phyloP scores from a whole-genome alignment of 2,888 invertebrate genomes.

The Aporophyla lueneburgensis region DNA sequence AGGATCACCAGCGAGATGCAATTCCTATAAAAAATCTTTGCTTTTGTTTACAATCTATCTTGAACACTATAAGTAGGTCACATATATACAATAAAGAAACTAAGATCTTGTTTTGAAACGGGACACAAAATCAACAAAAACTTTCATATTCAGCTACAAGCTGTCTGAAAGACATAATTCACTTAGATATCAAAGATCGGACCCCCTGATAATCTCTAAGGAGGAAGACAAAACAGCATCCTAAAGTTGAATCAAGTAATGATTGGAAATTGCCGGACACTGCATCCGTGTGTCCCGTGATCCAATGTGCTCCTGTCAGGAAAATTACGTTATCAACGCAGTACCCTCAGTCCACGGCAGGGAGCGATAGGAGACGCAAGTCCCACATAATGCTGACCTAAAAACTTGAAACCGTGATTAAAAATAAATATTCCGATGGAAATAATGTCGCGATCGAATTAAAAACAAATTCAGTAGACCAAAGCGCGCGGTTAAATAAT shows the following conservation, averaged over 20 bases:
- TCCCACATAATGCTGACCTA: slow-evolving; percentile 46
- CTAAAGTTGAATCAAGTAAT: slow-evolving; percentile 23
- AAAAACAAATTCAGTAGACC: slow-evolving; percentile 17
- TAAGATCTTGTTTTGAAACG: slow-evolving; percentile 26
- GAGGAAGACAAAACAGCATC: slow-evolving; percentile 19
- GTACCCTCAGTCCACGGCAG: slow-evolving; percentile 64
- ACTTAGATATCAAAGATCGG: background rate
- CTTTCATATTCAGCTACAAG: background rate
- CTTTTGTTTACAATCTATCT: slow-evolving; percentile 27
- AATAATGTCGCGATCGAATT: slow-evolving; percentile 22
- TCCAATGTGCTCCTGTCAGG: slow-evolving; percentile 8
- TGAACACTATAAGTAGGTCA: slow-evolving; percentile 13
- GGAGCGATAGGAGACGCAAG: slow-evolving; percentile 62
- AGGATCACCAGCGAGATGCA: too few relatives aligned
- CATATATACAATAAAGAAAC: slow-evolving; percentile 6
- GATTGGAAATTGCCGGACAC: slow-evolving; percentile 37
- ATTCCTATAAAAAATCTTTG: background rate
- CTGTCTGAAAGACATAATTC: background rate
- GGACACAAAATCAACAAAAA: slow-evolving; percentile 1
- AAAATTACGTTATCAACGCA: slow-evolving; percentile 46
- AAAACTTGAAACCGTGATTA: slow-evolving; percentile 49
- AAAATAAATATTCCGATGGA: slow-evolving; percentile 32
- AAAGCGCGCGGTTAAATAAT: background rate
- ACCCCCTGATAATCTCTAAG: background rate
- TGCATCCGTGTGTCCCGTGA: slow-evolving; percentile 26